Evolutionary conservation across 2,113 vertebrate species (phyloP).

Genomic region (Quiscalus mexicanus): DNA sequence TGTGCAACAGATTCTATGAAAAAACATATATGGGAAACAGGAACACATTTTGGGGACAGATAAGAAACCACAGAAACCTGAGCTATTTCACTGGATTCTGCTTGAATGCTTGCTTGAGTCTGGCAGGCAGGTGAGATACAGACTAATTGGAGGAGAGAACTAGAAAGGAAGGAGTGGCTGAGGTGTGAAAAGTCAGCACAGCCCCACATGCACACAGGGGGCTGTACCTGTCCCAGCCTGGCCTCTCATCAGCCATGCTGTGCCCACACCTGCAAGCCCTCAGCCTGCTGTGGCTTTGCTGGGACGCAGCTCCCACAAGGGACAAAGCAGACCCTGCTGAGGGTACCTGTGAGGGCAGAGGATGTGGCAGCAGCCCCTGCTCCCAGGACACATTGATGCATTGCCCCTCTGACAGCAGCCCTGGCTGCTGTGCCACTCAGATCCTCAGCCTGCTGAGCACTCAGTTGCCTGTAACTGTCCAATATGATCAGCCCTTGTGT

Average conservation of each 20-base stretch:
- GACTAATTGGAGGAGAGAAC: not conserved
- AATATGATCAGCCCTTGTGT: not conserved
- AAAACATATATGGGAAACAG: not conserved
- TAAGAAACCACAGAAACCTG: not conserved
- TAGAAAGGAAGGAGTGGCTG: not conserved
- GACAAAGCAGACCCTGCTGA: not conserved
- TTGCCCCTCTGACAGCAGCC: not conserved
- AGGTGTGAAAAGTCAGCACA: not conserved
- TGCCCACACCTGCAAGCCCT: not conserved
- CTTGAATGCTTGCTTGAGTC: not conserved
- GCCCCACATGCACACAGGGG: rapidly evolving
- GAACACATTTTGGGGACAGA: not conserved
- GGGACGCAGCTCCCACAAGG: not conserved
- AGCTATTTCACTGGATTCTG: not conserved
- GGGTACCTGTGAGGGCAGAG: not conserved
- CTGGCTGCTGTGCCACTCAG: not conserved
- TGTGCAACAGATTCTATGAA: not conserved
- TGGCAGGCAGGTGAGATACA: not conserved
- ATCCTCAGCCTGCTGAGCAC: not conserved
- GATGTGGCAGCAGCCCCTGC: not conserved
- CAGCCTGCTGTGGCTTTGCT: not conserved
- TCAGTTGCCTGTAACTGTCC: not conserved
- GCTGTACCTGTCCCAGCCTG: not conserved
- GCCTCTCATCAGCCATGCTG: not conserved
- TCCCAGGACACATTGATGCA: not conserved